Evolutionary conservation across 2,888 invertebrate genomes (phyloP).

Genomic region (Cyrtodaria siliqua): DNA sequence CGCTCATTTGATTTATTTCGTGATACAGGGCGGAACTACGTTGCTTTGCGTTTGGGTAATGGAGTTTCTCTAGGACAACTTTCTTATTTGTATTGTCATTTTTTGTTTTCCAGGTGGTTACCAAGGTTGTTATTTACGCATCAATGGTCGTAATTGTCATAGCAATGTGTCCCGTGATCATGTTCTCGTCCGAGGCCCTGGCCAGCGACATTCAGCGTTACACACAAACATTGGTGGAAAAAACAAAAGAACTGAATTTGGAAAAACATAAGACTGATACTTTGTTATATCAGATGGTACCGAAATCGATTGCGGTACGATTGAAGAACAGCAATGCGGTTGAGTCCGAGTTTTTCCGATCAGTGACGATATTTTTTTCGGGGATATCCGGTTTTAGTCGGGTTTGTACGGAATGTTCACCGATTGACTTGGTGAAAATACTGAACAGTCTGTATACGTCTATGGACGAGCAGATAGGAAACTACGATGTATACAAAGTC

Average conservation of each 20-base stretch:
- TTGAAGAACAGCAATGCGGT: conserved; percentile 66
- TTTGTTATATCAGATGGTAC: conserved; percentile 75
- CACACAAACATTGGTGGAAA: conserved; percentile 72
- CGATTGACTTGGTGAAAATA: conserved; percentile 70
- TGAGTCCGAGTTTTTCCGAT: conserved; percentile 74
- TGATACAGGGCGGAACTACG: too few relatives aligned
- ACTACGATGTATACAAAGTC: conserved; percentile 75
- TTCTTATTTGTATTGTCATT: too few relatives aligned
- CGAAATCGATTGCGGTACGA: conserved; percentile 69
- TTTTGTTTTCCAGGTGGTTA: conserved; percentile 87
- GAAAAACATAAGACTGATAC: conserved; percentile 72
- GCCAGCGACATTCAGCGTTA: conserved; percentile 76
- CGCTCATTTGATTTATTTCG: too few relatives aligned
- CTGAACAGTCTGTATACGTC: conserved; percentile 70
- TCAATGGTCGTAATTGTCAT: conserved; percentile 66
- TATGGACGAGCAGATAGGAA: conserved; percentile 69
- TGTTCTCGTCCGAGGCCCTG: conserved; percentile 65
- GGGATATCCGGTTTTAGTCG: conserved; percentile 70
- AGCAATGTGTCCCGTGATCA: conserved; percentile 67
- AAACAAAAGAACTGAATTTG: conserved; percentile 69
- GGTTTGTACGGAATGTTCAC: conserved; percentile 61
- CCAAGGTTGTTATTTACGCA: conserved; percentile 65
- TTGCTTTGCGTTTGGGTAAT: too few relatives aligned
- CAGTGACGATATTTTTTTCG: conserved; percentile 74
- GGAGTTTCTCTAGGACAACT: too few relatives aligned